Percentiles rank a stretch among this genome's conserved stretches.
Evolutionary conservation across 2,888 invertebrate genomes (phyloP).

Genomic region (Ectobius pallidus): DNA sequence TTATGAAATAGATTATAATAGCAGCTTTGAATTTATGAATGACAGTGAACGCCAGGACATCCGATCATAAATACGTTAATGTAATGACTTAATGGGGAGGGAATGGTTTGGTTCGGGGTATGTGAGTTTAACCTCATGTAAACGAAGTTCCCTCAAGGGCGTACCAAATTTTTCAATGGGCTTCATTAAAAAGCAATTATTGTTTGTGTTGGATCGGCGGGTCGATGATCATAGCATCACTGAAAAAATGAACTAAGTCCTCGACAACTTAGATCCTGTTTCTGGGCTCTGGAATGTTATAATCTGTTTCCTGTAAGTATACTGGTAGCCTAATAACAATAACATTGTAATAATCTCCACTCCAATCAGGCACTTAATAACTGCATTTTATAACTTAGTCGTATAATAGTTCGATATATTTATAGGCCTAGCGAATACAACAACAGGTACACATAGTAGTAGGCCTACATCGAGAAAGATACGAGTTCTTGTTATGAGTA

Average conservation of each 20-base stretch:
- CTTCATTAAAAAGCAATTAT: conserved; percentile 30
- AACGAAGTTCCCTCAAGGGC: conserved; percentile 17
- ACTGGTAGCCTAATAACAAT: too few relatives aligned
- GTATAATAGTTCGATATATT: too few relatives aligned
- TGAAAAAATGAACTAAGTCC: conserved; percentile 17
- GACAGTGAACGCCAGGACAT: background rate
- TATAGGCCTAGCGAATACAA: too few relatives aligned
- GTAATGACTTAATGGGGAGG: conserved; percentile 18
- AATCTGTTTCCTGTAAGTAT: too few relatives aligned
- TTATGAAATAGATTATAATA: too few relatives aligned
- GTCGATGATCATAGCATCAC: background rate
- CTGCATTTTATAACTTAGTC: too few relatives aligned
- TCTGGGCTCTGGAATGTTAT: background rate
- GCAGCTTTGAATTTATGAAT: too few relatives aligned
- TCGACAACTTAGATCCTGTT: background rate
- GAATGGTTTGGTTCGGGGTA: background rate
- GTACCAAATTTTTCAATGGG: conserved; percentile 26
- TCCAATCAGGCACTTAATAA: too few relatives aligned
- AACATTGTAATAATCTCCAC: too few relatives aligned
- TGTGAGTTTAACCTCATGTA: conserved; percentile 4
- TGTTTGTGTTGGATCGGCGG: conserved; percentile 12
- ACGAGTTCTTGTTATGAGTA: too few relatives aligned
- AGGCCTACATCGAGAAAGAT: too few relatives aligned
- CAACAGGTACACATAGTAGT: too few relatives aligned
- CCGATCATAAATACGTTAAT: conserved; percentile 12